Evolutionary conservation across 2,113 vertebrate genomes (phyloP), one percentile per base, ranked within the genome.

Genomic region (Grantiella picta): DNA sequence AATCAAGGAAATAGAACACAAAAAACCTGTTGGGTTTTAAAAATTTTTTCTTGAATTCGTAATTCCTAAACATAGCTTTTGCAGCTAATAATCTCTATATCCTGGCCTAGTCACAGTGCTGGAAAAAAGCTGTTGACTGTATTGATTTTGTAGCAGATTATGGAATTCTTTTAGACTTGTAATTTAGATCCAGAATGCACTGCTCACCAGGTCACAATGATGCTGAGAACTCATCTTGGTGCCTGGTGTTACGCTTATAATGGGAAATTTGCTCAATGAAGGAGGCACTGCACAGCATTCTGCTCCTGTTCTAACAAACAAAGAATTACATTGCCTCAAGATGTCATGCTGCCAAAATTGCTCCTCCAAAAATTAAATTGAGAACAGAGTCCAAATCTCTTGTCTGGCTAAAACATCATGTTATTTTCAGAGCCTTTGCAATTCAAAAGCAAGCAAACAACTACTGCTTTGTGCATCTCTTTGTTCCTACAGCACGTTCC

Each of bases 331-430:
- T 64, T 54, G 52, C 54, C 66, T 91, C 70, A 78, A n/a, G 79
- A 66, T 9, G 40, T 45, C 64, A 69, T 0, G 19, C 50, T 65
- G 68, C 31, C 76, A 95, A 61, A 71, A 91, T 45, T 94, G 56
- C 38, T 69, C 56, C 21, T 82, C 31, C 28, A 78, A 82, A 81
- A 52, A 72, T 81, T 83, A 69, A 85, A 86, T 13, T 69, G 57
- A 63, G 59, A 95, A 66, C 15, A 72, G 45, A 83, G 63, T 50
- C 24, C 86, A 64, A 88, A 81, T 88, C 82, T 77, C 52, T 81
- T 70, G 66, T 42, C 85, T 18, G 28, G 73, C 56, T 59, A 90
- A 86, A 96, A n/a, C 17, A 66, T 47, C 13, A 4, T 3, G 9
- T 75, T 90, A 35, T 82, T 81, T 70, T 77, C 54, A 60, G 28